These are phyloP conservation scores for Gallinago paraguaiae DNA, from an alignment of 2,113 vertebrate species.

Conservation along the genomic window DNA sequence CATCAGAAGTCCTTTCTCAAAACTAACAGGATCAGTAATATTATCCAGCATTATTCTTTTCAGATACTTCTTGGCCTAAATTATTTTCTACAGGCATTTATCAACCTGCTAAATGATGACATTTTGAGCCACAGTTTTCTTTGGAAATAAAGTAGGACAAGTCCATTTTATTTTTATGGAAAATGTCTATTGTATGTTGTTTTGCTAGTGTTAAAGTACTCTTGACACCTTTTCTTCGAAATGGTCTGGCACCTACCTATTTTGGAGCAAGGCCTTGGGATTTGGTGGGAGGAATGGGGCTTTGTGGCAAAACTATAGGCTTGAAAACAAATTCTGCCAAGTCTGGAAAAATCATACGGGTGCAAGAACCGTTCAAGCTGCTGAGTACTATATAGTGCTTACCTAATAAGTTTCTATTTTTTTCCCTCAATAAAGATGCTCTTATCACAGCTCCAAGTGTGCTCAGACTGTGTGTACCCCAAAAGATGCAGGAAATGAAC, in stretches of 20 bases:
- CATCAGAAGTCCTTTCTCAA: not conserved
- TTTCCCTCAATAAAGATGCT: not conserved
- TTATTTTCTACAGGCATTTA: not conserved
- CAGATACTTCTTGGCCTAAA: not conserved
- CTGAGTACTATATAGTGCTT: not conserved
- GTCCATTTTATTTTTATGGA: not conserved
- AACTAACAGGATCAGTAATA: not conserved
- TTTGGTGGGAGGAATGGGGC: not conserved
- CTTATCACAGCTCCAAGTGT: not conserved
- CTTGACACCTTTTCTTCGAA: not conserved
- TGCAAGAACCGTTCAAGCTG: not conserved
- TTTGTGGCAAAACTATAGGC: not conserved
- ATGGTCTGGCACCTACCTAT: not conserved
- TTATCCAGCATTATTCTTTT: not conserved
- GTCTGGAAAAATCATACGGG: not conserved
- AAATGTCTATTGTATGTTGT: not conserved
- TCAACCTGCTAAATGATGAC: not conserved
- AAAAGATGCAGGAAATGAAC: slow-evolving; percentile 28
- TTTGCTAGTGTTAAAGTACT: not conserved
- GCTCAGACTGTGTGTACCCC: not conserved
- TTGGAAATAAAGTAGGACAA: not conserved
- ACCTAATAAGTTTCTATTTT: not conserved
- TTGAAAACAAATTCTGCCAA: not conserved
- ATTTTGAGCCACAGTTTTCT: not conserved
- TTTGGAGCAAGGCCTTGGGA: not conserved